Base-by-base conservation (phyloP, 2,113 vertebrate species). In the Struthidea cinerea region DNA sequence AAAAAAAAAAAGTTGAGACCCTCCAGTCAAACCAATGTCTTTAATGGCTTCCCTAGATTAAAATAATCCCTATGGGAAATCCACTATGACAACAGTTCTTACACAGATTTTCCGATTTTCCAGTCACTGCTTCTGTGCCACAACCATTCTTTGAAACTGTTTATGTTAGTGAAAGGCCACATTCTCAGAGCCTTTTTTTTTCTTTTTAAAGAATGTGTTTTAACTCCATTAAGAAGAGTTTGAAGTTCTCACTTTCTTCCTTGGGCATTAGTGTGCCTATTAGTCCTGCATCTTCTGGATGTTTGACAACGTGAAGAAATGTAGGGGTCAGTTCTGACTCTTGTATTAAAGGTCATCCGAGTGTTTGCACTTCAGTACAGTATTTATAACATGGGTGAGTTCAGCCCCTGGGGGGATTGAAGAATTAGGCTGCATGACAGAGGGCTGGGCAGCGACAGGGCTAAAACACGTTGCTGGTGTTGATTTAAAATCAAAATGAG, bases 21-120 rank as follows among this genome's bases (percentile, higher is more conserved):
- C 74, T 95, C 67, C 80, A 96, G 93, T 91, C 63, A 94, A 92
- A 65, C 87, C 92, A 78, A 87, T 95, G 93, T 92, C 93, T 96
- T 96, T 97, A 97, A 97, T 98, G 97, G 94, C 69, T 97, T 97
- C 94, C 80, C 80, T 91, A 97, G 95, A 97, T 98, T 98, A 97
- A 97, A 98, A 96, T 96, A 97, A 97, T 96, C 96, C 97, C 94
- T 97, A 97, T 96, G 96, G 97, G 97, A 98, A 97, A 97, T 97
- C 96, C 97, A 95, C 85, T 95, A 85, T 96, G 96, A 97, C 97
- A 98, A 96, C 96, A 96, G 71, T 95, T 97, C 96, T 97, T 97
- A 89, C 23, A 96, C 79, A 95, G 95, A 95, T 97, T 97, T 97
- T 97, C 94, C 3, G 50, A 95, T 97, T 97, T 98, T 97, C 97